phyloP scores from a whole-genome alignment of 2,888 invertebrate species.

The Campoplex nolae region DNA sequence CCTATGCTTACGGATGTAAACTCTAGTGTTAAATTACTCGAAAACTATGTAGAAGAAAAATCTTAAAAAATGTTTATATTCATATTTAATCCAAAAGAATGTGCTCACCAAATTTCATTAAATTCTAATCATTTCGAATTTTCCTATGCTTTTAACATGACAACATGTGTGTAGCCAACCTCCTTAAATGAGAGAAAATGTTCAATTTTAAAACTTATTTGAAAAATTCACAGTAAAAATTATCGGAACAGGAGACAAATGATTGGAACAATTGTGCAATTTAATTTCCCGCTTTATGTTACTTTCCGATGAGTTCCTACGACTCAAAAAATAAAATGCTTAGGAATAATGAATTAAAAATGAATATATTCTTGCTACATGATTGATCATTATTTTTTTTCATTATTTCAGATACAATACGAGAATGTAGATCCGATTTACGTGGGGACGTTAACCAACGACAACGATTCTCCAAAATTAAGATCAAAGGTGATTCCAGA shows the following conservation, averaged over 20 bases:
- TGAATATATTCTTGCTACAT: neutral
- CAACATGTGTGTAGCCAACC: no score
- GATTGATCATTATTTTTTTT: neutral
- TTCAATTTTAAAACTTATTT: neutral
- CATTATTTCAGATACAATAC: slow-evolving; percentile 74
- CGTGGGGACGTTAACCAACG: slow-evolving; percentile 71
- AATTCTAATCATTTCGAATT: no score
- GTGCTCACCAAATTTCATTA: no score
- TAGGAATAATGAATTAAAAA: neutral
- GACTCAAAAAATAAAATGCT: neutral
- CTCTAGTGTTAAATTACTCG: no score
- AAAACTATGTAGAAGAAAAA: no score
- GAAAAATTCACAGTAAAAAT: neutral
- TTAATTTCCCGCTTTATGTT: neutral
- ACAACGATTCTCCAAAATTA: slow-evolving; percentile 53
- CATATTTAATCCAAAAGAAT: no score
- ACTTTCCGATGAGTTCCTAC: neutral
- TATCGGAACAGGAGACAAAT: neutral
- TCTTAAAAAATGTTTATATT: no score
- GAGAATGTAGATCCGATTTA: slow-evolving; percentile 75
- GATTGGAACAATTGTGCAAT: neutral
- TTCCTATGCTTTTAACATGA: no score
- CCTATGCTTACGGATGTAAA: no score
- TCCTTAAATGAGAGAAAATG: neutral
- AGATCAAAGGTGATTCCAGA: slow-evolving; percentile 35